These are phyloP conservation scores for Lytechinus pictus DNA, from an alignment of 35 echinoderm and acorn worm genomes.

Conservation along the genomic window DNA sequence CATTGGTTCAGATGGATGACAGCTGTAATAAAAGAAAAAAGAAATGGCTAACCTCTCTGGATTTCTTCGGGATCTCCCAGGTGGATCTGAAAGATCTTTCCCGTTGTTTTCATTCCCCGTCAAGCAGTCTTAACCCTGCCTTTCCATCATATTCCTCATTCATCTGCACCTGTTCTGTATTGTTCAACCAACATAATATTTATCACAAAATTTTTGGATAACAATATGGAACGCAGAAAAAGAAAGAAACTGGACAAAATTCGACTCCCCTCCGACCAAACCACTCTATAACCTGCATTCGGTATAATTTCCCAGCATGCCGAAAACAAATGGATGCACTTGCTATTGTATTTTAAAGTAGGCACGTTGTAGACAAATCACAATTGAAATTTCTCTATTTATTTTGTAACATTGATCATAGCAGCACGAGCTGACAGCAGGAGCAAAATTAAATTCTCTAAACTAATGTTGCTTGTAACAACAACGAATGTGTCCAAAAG, in stretches of 20 bases:
- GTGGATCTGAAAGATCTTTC: not conserved
- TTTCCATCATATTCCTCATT: not conserved
- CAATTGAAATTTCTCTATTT: not conserved
- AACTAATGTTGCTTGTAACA: not conserved
- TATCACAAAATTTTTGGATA: not conserved
- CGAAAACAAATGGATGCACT: too few species aligned
- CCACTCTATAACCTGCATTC: not conserved
- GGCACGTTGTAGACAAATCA: not conserved
- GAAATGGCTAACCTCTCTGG: not conserved
- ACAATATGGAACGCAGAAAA: not conserved
- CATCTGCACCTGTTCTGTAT: not conserved
- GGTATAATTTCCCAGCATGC: too few species aligned
- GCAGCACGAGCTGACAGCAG: not conserved
- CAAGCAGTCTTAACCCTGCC: not conserved
- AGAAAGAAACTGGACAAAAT: not conserved
- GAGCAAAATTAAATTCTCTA: not conserved
- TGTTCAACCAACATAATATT: constrained; percentile 13
- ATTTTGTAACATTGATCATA: not conserved
- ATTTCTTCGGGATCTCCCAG: not conserved
- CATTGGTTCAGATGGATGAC: not conserved
- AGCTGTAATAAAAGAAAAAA: not conserved
- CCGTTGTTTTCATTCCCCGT: constrained; percentile 3
- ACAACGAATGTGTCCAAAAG: not conserved
- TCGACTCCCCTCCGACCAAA: not conserved
- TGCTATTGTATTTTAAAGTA: too few species aligned